A percentile compares a stretch with the other conserved stretches of the same genome.
These are phyloP conservation scores for Acleris holmiana DNA, from an alignment of 2,888 invertebrate genomes.

Conservation along the genomic window DNA sequence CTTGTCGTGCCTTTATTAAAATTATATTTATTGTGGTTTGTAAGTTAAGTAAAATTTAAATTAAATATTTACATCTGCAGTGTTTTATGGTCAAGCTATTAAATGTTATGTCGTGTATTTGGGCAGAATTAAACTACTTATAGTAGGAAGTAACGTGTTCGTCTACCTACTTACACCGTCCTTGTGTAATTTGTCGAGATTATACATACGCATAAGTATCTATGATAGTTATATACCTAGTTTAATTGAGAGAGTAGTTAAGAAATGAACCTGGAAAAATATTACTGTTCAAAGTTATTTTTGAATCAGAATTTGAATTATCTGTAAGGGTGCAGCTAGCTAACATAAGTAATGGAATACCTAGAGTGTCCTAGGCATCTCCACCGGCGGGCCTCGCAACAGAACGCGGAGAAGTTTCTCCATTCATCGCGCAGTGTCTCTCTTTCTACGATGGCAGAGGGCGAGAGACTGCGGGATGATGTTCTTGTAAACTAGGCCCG, in stretches of 20 bases:
- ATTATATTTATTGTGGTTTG: conserved; percentile 77
- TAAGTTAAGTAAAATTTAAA: conserved; percentile 72
- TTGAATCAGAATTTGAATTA: conserved; percentile 28
- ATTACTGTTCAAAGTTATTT: conserved; percentile 37
- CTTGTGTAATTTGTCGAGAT: conserved; percentile 83
- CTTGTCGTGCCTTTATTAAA: conserved; percentile 80
- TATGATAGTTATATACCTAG: conserved; percentile 64
- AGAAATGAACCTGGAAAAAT: conserved; percentile 73
- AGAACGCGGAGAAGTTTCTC: neutral
- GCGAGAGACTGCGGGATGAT: too few relatives aligned
- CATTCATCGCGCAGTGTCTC: too few relatives aligned
- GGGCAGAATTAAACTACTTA: conserved; percentile 70
- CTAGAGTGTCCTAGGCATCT: neutral
- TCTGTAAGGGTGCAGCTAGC: conserved; percentile 67
- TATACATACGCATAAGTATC: conserved; percentile 59
- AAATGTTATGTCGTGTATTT: conserved; percentile 61
- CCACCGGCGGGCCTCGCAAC: neutral
- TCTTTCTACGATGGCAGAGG: too few relatives aligned
- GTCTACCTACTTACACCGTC: conserved; percentile 83
- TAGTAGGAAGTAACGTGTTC: conserved; percentile 70
- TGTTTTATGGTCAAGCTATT: conserved; percentile 66
- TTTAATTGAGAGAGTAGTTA: conserved; percentile 63
- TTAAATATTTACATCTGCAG: conserved; percentile 67
- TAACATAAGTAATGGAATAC: conserved; percentile 43
- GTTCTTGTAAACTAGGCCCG: too few relatives aligned